phyloP scores from a whole-genome alignment of 2,888 invertebrate genomes.

The Holacanthella duospinosa region DNA sequence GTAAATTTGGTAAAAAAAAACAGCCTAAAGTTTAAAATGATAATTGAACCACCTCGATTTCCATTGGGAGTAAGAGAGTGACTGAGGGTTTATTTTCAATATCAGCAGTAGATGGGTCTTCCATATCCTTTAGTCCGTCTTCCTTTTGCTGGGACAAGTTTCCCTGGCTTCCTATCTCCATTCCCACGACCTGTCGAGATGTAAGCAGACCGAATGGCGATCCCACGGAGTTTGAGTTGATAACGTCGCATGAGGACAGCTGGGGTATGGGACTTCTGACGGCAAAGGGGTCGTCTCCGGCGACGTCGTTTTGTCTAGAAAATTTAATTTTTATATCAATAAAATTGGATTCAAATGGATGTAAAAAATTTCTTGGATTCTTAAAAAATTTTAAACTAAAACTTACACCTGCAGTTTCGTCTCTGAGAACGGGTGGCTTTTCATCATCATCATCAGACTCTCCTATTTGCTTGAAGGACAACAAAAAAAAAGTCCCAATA shows the following conservation, averaged over 20 bases:
- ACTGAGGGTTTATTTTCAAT: conserved; percentile 19
- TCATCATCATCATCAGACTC: conserved; percentile 1
- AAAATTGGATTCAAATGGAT: too few species aligned
- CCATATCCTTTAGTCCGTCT: conserved; percentile 36
- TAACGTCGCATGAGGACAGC: conserved; percentile 41
- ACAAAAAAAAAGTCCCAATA: neutral
- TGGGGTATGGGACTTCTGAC: conserved; percentile 67
- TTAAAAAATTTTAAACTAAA: neutral
- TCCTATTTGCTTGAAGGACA: conserved; percentile 4
- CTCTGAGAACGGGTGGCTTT: neutral
- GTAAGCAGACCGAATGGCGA: conserved; percentile 33
- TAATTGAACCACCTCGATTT: conserved; percentile 50
- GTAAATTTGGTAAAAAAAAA: neutral
- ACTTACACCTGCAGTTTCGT: neutral
- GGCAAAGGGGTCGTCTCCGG: conserved; percentile 59
- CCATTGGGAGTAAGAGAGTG: conserved; percentile 56
- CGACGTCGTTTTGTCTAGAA: conserved; percentile 17
- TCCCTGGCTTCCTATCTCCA: conserved; percentile 11
- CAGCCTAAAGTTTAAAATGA: too few species aligned
- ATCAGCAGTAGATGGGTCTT: conserved; percentile 36
- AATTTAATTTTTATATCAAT: neutral
- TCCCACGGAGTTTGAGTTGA: conserved; percentile 36
- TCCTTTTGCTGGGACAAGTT: conserved; percentile 19
- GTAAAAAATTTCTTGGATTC: neutral
- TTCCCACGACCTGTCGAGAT: conserved; percentile 23